These are phyloP conservation scores for Channa argus DNA, from an alignment of 2,113 vertebrate genomes.

Conservation along the genomic window DNA sequence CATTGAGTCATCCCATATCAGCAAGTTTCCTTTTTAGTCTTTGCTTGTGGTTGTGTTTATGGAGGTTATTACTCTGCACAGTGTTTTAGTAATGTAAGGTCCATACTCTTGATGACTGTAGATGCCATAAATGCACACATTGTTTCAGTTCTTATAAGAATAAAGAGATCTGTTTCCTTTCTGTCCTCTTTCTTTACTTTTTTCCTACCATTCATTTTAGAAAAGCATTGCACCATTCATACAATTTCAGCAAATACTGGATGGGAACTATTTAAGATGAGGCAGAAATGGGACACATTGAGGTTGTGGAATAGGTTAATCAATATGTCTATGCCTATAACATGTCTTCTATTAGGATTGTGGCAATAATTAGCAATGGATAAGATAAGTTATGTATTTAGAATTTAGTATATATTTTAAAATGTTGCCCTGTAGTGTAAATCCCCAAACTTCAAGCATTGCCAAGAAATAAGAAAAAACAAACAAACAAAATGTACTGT, in stretches of 20 bases:
- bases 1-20: slow-evolving; percentile 22
- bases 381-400: too few species aligned
- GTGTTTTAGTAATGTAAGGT: not conserved
- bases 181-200: not conserved
- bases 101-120: not conserved
- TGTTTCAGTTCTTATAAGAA: slow-evolving; percentile 20
- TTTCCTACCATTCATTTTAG: not conserved
- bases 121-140: slow-evolving; percentile 15
- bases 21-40: slow-evolving; percentile 28
- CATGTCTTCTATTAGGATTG: too few species aligned
- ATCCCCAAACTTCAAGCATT: too few species aligned
- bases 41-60: slow-evolving; percentile 20
- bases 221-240: not conserved
- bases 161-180: not conserved
- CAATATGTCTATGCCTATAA: too few species aligned
- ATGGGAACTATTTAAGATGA: too few species aligned
- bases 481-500: too few species aligned
- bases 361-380: too few species aligned
- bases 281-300: too few species aligned
- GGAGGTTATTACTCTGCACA: slow-evolving; percentile 4
- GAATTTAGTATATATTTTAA: too few species aligned
- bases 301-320: too few species aligned
- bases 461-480: too few species aligned
- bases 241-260: not conserved
- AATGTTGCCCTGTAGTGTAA: too few species aligned